phyloP scores from a whole-genome alignment of 2,888 invertebrate genomes.

The Acanthococcus lagerstroemiae region DNA sequence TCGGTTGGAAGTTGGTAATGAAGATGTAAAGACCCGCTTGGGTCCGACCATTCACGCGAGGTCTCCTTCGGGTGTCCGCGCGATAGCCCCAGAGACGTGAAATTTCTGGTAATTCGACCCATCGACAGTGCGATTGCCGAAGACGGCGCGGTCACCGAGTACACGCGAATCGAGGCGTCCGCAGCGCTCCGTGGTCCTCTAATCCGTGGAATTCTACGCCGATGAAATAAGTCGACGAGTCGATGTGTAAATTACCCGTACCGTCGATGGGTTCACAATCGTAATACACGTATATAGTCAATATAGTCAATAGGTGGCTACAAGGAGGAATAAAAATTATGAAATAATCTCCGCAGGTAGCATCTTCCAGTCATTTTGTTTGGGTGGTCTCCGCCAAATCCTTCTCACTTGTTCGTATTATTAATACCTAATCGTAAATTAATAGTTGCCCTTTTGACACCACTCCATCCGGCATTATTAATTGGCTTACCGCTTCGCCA shows the following conservation, averaged over 20 bases:
- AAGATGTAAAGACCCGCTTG: constrained; percentile 19
- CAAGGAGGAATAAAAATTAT: constrained; percentile 21
- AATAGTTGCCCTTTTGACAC: constrained; percentile 32
- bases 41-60: too few relatives aligned
- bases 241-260: neutral
- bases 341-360: constrained; percentile 30
- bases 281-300: neutral
- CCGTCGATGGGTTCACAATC: constrained; percentile 2
- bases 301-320: constrained; percentile 23
- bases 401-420: constrained; percentile 31
- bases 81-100: too few relatives aligned
- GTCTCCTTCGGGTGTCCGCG: too few relatives aligned
- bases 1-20: constrained; percentile 21
- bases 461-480: constrained; percentile 30
- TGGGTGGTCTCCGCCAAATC: constrained; percentile 29
- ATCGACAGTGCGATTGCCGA: too few relatives aligned
- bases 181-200: too few relatives aligned
- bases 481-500: constrained; percentile 28
- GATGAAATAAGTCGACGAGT: neutral
- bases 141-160: too few relatives aligned
- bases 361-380: constrained; percentile 31
- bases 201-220: neutral
- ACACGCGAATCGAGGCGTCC: too few relatives aligned
- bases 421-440: constrained; percentile 32
- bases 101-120: too few relatives aligned